Evolutionary conservation across 2,797 vertebrate genomes (phyloP), one percentile per base, ranked within the genome.

Genomic region (Sebastes minor): DNA sequence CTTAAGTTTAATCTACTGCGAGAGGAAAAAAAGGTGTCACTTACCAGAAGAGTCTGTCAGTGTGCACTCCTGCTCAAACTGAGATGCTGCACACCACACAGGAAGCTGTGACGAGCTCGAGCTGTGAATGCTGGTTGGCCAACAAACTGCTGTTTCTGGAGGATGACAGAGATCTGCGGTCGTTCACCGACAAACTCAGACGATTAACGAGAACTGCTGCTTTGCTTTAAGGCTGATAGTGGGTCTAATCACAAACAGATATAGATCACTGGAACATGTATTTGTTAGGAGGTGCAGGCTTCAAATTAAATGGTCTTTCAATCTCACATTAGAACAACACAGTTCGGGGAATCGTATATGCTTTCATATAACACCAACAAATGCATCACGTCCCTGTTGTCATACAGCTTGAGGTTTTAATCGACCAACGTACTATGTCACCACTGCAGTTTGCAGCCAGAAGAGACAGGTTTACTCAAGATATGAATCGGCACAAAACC

Each of bases 71-170:
- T 64, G 91, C 90, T 91, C 86, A 81, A 80, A 76, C 74, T 84
- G 83, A 91, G 75, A 86, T 85, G 76, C 53, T 76, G 83, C 49
- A 83, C 49, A 92, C 91, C 89, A 86, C 91, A 96, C 95, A 96
- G 96, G 96, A 96, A 96, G 81, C 81, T 88, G 85, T 94, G 91
- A 94, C 88, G 88, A 88, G 22, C 53, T 53, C 2, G 49, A 84
- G 76, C 82, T 91, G 90, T 72, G 90, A 93, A 82, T n/a, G 59
- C 68, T 86, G 65, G 63, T 90, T 80, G 76, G 74, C 62, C 35
- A 74, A 74, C 68, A 78, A 55, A 70, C 78, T 91, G 91, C 71
- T 72, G 38, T 74, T 92, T 92, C 89, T 85, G 83, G 42, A 83
- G 60, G 84, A 81, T 82, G 86, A 85, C 82, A 88, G 87, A 79